These are phyloP conservation scores for Urechis unicinctus DNA, from an alignment of 2,888 invertebrate genomes.

Conservation along the genomic window DNA sequence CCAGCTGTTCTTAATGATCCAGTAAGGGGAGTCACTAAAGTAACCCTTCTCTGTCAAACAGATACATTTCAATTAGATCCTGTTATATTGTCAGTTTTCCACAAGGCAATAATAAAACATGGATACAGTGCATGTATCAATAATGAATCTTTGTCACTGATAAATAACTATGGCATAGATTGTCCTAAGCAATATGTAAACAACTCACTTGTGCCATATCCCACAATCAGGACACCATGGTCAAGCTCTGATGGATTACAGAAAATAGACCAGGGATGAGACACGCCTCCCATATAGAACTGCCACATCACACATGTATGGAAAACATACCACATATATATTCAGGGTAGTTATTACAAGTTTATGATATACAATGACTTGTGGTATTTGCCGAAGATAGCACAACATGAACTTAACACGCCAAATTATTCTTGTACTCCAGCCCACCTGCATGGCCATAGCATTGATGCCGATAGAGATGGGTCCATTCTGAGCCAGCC, in stretches of 20 bases:
- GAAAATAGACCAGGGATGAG: constrained; percentile 81
- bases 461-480: constrained; percentile 94
- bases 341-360: not conserved
- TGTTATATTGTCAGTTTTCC: too few species aligned
- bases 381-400: too few species aligned
- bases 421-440: too few species aligned
- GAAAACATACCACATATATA: not conserved
- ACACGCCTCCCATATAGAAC: constrained; percentile 90
- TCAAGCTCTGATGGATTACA: constrained; percentile 73
- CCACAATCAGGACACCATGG: constrained; percentile 93
- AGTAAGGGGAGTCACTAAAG: constrained; percentile 75
- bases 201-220: constrained; percentile 64
- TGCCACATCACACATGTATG: constrained; percentile 51
- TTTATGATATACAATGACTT: not conserved
- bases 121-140: too few species aligned
- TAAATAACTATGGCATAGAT: too few species aligned
- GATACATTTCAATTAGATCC: not conserved
- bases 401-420: not conserved
- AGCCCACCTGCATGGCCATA: constrained; percentile 72
- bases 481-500: constrained; percentile 82
- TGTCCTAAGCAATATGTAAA: not conserved
- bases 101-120: too few species aligned
- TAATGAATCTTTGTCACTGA: too few species aligned
- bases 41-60: constrained; percentile 66
- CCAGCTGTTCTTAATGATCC: constrained; percentile 96